Conservation (phyloP, 2,113 vertebrate species). For the Chitala chitala region DNA sequence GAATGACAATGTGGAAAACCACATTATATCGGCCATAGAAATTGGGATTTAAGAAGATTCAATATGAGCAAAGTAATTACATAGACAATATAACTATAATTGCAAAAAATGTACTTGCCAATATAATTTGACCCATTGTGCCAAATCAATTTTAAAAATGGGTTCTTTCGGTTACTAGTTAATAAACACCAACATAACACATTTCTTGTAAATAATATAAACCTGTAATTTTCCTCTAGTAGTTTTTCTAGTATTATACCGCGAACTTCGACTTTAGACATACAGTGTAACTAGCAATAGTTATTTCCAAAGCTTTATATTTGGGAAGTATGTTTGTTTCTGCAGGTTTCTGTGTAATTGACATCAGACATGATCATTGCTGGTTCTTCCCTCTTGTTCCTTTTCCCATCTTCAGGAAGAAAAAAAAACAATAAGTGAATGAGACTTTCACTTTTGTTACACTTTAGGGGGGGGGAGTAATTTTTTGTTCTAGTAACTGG, state of each 20-base stretch:
- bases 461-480: neutral
- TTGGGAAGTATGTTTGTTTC: neutral
- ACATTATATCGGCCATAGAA: no score
- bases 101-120: neutral
- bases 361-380: neutral
- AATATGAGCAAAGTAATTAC: neutral
- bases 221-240: neutral
- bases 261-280: neutral
- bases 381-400: neutral
- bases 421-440: neutral
- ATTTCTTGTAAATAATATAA: neutral
- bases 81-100: neutral
- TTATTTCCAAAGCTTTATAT: neutral
- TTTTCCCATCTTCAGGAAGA: neutral
- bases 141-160: conserved; percentile 5
- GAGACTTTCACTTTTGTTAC: conserved; percentile 7
- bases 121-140: conserved; percentile 12
- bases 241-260: neutral
- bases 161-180: neutral
- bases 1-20: no score
- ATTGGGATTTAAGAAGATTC: neutral
- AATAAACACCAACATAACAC: neutral
- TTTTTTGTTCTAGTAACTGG: neutral
- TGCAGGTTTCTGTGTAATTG: neutral
- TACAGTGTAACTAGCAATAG: neutral